Evolutionary conservation across 2,113 vertebrate genomes (phyloP), one percentile per base, ranked within the genome.

Genomic region (Sakesphorus luctuosus): DNA sequence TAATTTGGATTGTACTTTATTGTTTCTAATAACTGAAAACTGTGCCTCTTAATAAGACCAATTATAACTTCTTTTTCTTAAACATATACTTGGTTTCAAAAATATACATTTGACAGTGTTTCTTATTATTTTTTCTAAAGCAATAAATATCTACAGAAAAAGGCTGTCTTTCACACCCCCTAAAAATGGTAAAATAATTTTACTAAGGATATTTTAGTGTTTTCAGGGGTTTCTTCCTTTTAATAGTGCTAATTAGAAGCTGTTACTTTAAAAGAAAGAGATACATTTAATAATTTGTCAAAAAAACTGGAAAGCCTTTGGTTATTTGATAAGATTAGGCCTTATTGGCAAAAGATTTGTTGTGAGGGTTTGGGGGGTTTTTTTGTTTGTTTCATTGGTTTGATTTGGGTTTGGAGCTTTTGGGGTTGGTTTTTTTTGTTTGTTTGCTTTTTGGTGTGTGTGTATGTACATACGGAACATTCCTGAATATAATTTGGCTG

Each of bases 401-500:
- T 25, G 49, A 8, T 26, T 26, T 50, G 36, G 21, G 14, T 43
- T 43, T 43, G 40, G 40, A 43, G 40, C 40, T 43, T 43, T 43
- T 43, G 40, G 40, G 13, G 28, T 23, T 24, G 47, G 23, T 15
- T 21, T 9, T 58, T n/a, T 23, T n/a, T 14, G 24, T 50, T 14
- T 25, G 49, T 50, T 50, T 13, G 49, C 3, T 26, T 28, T 31
- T 28, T 26, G 14, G 29, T 35, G 20, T 59, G 58, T 35, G 4
- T 46, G 18, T 33, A 24, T 2, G 1, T 73, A 47, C 5, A 11
- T 25, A 33, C 3, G 19, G 12, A 53, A 1, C 28, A 15, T 2
- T 0, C 20, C 35, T 46, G 18, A 72, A 65, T 47, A 72, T 53
- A 7, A 9, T 25, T 86, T 74, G n/a, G 35, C 10, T 53, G 28